phyloP scores from a whole-genome alignment of 1,140 invertebrate species.

The Achroia grisella region DNA sequence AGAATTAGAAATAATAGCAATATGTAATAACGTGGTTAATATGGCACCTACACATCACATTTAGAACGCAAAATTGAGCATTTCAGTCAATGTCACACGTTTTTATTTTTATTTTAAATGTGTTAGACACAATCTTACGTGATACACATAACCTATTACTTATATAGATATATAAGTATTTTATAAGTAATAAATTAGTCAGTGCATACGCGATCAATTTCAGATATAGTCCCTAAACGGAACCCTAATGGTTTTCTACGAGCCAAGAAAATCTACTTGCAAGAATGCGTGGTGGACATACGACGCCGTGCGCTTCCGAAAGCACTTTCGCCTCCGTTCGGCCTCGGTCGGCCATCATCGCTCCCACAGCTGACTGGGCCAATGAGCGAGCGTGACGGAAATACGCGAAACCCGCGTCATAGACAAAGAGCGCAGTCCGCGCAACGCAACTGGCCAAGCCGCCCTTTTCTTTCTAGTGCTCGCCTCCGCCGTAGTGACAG shows the following conservation, averaged over 20 bases:
- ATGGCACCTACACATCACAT: no score
- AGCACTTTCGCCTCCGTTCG: constrained; percentile 61
- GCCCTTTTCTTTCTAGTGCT: constrained; percentile 64
- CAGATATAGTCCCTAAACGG: constrained; percentile 1
- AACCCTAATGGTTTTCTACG: constrained; percentile 14
- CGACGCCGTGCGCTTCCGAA: constrained; percentile 39
- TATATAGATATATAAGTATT: no score
- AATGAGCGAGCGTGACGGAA: constrained; percentile 36
- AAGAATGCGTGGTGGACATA: constrained; percentile 39
- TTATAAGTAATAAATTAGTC: constrained; percentile 1
- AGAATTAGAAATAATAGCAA: not conserved
- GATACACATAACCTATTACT: no score
- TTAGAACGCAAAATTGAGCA: no score
- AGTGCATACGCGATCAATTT: not conserved
- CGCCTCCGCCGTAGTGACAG: constrained; percentile 59
- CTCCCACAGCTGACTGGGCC: constrained; percentile 59
- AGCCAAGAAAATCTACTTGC: constrained; percentile 39
- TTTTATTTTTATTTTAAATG: no score
- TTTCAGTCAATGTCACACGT: no score
- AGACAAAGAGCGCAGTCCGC: constrained; percentile 43
- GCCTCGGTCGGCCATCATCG: constrained; percentile 35
- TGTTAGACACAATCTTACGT: no score
- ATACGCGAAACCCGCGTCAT: constrained; percentile 6
- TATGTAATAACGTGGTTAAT: no score
- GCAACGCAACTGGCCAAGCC: constrained; percentile 55